Base-by-base conservation (phyloP, 2,888 invertebrate species). In the Dexiosoma caninum region DNA sequence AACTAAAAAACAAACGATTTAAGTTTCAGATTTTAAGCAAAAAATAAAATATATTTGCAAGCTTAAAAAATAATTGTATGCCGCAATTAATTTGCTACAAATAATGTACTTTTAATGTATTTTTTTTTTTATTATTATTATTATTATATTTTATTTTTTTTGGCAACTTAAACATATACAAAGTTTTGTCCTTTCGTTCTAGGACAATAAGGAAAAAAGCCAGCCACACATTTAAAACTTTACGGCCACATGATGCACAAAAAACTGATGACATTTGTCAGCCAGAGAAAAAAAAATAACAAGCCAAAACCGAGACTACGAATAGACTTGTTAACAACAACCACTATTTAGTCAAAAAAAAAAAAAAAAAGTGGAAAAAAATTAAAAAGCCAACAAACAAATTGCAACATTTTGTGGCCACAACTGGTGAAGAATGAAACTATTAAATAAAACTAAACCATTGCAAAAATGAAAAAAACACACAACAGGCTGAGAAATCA, bases 341-440 rank as follows among this genome's bases (percentile, higher is more conserved):
- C 77, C 62, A 79, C 74, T 76, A 53, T 53, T 53, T 67, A 74
- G 62, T 67, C n/a, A 10, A 60, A 62, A 60, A 72, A 46, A n/a
- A 0, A 12, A 23, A 14, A 14, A 37, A 59, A 37, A 55, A 51
- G 4, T 12, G 51, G 40, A 40, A 3, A 12, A 27, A 42, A 16
- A 60, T 32, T 32, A 32, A 44, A 76, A 53, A 62, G 53, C 46
- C 30, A 60, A 69, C 60, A 67, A 64, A 51, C 59, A 66, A 76
- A 71, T 49, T 60, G 67, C 76, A 80, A 67, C 70, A 71, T 71
- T 76, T 80, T 79, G 79, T 79, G 79, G 79, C 75, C 79, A 79
- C 79, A 79, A 75, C 46, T 75, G 74, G 49, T 59, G 74, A 74
- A 49, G 66, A 74, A 74, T 66, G 49, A 74, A 74, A 66, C 66